Conservation (phyloP, 2,888 invertebrate genomes). For the Eugnorisma glareosa region DNA sequence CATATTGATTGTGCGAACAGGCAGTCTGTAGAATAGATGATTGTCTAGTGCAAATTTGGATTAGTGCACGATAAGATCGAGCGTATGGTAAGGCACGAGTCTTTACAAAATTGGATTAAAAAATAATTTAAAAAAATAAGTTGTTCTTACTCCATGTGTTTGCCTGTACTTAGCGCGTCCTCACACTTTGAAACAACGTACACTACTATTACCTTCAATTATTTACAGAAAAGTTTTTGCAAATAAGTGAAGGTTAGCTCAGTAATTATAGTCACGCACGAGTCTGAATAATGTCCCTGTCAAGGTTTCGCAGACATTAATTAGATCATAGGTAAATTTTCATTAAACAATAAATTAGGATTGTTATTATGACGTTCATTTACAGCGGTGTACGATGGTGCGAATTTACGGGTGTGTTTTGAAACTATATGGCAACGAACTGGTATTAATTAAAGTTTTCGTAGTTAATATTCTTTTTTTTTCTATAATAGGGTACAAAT, state of each 20-base stretch:
- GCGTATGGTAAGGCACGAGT: not conserved
- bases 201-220: not conserved
- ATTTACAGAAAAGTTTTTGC: not conserved
- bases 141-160: slow-evolving; percentile 11
- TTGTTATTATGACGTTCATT: not conserved
- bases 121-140: not conserved
- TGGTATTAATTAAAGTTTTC: not conserved
- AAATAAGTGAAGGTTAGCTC: not conserved
- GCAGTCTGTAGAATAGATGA: not conserved
- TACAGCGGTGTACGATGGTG: not conserved
- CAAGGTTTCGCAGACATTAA: not conserved
- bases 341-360: not conserved
- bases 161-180: not conserved
- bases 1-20: too few species aligned
- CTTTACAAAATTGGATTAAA: not conserved
- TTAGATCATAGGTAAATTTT: not conserved
- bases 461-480: not conserved
- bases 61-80: not conserved
- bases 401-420: not conserved
- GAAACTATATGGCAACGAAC: not conserved
- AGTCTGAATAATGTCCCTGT: not conserved
- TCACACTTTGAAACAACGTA: not conserved
- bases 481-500: not conserved
- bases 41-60: not conserved
- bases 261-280: slow-evolving; percentile 6